Base-by-base conservation (phyloP, 2,888 invertebrate genomes). In the Pantelozetes paolii region DNA sequence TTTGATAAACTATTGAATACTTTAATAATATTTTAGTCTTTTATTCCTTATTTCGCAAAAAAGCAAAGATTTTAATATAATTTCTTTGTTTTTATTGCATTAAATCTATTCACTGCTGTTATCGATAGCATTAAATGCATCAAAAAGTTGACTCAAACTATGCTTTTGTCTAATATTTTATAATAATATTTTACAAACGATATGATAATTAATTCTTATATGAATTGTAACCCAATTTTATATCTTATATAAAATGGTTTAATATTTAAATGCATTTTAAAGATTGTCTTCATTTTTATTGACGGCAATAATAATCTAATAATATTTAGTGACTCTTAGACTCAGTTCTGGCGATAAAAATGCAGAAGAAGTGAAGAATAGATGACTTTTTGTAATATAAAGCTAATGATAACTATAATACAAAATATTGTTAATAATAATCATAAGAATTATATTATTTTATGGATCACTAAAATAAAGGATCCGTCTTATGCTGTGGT, bases 371-470 rank as follows among this genome's bases (percentile, higher is more conserved):
- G n/a, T n/a, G 40, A 64, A 28, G 15, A 36, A 64, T 26, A 64
- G n/a, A 36, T 15, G n/a, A n/a, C 13, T 64, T 18, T 13, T 32
- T 23, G 28, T 9, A n/a, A 64, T 32, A 32, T 8, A 36, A 36
- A 15, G 36, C 15, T 64, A 36, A 64, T 32, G 15, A 28, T 57
- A 15, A 28, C 13, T 57, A 57, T 57, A 57, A 57, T 57, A 57
- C 57, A 15, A 23, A 57, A 28, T 57, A 57, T 48, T 57, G 57
- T 57, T 57, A 15, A 36, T 36, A 64, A 64, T 64, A 64, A 64
- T 64, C 64, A 36, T 36, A 36, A 64, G 32, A 64, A 64, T 64
- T 64, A 64, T 64, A 64, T 64, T 64, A 64, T 64, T 64, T 64
- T 64, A 64, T 64, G n/a, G 20, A 32, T 20, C 64, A 57, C 64